phyloP scores from a whole-genome alignment of 1,140 invertebrate genomes.

The Amyelois transitella region DNA sequence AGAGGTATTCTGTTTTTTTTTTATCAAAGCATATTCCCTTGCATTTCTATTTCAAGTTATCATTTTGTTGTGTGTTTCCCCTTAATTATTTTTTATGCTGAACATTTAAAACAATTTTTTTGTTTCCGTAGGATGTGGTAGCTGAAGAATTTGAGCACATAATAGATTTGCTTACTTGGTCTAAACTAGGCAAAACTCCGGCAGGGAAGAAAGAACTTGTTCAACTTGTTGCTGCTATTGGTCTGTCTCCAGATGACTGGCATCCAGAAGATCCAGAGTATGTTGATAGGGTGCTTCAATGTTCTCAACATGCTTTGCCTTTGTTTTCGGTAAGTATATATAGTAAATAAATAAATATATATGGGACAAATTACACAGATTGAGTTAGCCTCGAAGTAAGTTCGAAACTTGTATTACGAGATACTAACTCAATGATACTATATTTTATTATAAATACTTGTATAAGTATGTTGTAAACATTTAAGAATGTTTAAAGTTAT shows the following conservation, averaged over 20 bases:
- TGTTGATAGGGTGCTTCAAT: slow-evolving; percentile 87
- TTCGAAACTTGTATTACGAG: too few species aligned
- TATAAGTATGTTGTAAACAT: too few species aligned
- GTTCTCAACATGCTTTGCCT: slow-evolving; percentile 87
- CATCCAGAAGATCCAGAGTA: slow-evolving; percentile 85
- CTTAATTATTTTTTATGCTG: background rate
- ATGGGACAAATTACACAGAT: too few species aligned
- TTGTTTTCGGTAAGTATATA: slow-evolving; percentile 87
- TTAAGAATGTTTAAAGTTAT: too few species aligned
- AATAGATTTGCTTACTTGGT: slow-evolving; percentile 88
- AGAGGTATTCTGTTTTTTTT: slow-evolving; percentile 70
- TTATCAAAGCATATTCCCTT: background rate
- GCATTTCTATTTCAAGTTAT: background rate
- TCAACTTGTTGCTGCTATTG: slow-evolving; percentile 87
- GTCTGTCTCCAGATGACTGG: slow-evolving; percentile 86
- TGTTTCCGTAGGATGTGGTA: slow-evolving; percentile 83
- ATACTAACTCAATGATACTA: too few species aligned
- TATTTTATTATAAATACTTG: too few species aligned
- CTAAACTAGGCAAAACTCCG: slow-evolving; percentile 86
- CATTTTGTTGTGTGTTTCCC: too few species aligned
- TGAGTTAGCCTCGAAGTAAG: too few species aligned
- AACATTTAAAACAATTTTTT: background rate
- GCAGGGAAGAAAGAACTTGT: slow-evolving; percentile 90
- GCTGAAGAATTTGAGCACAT: slow-evolving; percentile 94
- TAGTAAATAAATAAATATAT: too few species aligned